Evolutionary conservation across 2,888 invertebrate genomes (phyloP).

Genomic region (Fabriciana adippe): DNA sequence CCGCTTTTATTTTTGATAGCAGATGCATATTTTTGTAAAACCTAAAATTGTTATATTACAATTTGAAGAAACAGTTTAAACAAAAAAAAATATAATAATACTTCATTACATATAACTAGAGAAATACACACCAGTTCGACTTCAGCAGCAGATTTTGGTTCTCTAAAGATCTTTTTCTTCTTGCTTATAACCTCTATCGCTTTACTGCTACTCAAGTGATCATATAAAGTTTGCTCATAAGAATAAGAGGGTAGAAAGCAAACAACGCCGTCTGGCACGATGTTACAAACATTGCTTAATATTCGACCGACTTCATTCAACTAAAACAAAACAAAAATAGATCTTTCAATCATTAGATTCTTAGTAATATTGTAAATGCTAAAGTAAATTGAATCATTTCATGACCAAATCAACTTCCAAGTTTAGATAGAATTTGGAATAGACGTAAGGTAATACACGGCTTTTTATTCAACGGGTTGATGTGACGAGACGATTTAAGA

Average conservation of each 20-base stretch:
- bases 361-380: not conserved
- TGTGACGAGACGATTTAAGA: too few species aligned
- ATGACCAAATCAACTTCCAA: too few species aligned
- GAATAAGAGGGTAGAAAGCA: conserved; percentile 97
- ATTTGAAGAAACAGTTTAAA: not conserved
- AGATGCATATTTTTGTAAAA: conserved; percentile 63
- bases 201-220: conserved; percentile 83
- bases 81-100: too few species aligned
- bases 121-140: conserved; percentile 85
- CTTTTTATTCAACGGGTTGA: too few species aligned
- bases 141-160: conserved; percentile 86
- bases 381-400: not conserved
- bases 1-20: conserved; percentile 61
- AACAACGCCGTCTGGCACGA: conserved; percentile 95
- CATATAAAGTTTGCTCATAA: conserved; percentile 88
- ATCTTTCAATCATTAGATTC: conserved; percentile 6
- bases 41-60: conserved; percentile 49
- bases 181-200: conserved; percentile 84
- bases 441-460: too few species aligned
- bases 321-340: conserved; percentile 79
- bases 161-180: conserved; percentile 90
- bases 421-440: too few species aligned
- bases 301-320: conserved; percentile 89
- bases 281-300: conserved; percentile 88
- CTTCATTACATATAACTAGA: not conserved